A percentile compares a stretch with the other conserved stretches of the same genome.
Conservation (phyloP, 2,113 vertebrate genomes). For the Istiophorus platypterus region DNA sequence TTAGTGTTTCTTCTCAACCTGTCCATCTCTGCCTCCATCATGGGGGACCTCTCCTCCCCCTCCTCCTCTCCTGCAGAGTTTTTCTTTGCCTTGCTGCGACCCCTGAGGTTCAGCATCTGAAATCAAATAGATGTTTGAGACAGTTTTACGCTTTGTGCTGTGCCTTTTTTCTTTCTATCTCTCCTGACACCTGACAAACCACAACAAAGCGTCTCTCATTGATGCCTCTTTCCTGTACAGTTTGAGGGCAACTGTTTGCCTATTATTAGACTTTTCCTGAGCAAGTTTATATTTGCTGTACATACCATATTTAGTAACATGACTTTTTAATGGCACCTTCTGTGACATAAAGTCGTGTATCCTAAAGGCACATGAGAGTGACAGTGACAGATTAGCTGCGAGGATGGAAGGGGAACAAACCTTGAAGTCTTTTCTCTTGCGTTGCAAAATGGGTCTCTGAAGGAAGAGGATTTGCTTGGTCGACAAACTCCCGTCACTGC, state of each 20-base stretch:
- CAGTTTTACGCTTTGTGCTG: conserved; percentile 55
- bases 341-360: conserved; percentile 62
- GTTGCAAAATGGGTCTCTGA: conserved; percentile 94
- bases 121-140: conserved; percentile 69
- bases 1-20: conserved; percentile 53
- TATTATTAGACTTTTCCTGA: conserved; percentile 74
- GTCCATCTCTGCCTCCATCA: conserved; percentile 76
- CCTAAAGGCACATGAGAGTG: conserved; percentile 60
- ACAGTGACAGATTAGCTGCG: conserved; percentile 66
- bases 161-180: conserved; percentile 60
- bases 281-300: conserved; percentile 64
- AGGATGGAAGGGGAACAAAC: conserved; percentile 76
- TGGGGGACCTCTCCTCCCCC: conserved; percentile 59
- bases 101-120: conserved; percentile 83
- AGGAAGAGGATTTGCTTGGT: conserved; percentile 99
- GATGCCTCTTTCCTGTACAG: conserved; percentile 72
- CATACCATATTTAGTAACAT: conserved; percentile 74
- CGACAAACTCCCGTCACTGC: conserved; percentile 93
- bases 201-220: conserved; percentile 74
- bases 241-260: conserved; percentile 49
- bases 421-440: conserved; percentile 96
- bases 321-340: conserved; percentile 55
- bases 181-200: conserved; percentile 79
- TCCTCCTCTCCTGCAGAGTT: conserved; percentile 69
- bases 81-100: conserved; percentile 81